Percentiles rank a stretch among this genome's conserved stretches.
Evolutionary conservation across 2,113 vertebrate species (phyloP).

Genomic region (Callocephalon fimbriatum): DNA sequence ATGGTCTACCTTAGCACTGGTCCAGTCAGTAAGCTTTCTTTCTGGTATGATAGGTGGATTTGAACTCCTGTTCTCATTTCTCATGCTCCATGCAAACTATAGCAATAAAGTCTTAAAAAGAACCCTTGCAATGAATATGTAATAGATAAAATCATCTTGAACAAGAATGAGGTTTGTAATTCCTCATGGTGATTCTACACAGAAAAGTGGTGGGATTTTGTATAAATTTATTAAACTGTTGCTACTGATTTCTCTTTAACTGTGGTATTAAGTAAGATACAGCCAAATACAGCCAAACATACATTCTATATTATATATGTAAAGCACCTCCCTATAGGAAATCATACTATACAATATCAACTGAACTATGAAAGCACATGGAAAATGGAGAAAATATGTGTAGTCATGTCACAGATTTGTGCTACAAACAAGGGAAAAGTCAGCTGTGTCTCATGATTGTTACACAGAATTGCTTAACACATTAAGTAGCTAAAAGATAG

Average conservation of each 20-base stretch:
- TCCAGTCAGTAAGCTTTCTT: neutral
- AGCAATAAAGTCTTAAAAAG: neutral
- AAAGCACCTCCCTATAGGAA: neutral
- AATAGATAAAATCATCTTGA: neutral
- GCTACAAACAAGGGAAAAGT: neutral
- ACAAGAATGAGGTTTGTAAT: neutral
- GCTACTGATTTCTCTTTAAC: neutral
- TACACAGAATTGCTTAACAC: neutral
- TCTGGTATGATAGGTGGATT: neutral
- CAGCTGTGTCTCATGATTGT: neutral
- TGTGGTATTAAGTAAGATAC: neutral
- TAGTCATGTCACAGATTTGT: neutral
- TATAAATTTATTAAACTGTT: neutral
- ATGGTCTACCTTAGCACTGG: neutral
- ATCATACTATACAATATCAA: neutral
- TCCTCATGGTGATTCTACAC: neutral
- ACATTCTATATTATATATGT: neutral
- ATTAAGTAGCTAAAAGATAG: neutral
- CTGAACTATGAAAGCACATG: neutral
- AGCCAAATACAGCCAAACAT: neutral
- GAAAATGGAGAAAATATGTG: neutral
- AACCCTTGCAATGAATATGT: neutral
- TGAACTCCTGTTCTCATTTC: neutral
- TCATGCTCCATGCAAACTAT: neutral
- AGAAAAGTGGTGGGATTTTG: neutral